These are phyloP conservation scores for Drosophila lacteicornis DNA, from an alignment of 1,140 invertebrate species.

Conservation along the genomic window DNA sequence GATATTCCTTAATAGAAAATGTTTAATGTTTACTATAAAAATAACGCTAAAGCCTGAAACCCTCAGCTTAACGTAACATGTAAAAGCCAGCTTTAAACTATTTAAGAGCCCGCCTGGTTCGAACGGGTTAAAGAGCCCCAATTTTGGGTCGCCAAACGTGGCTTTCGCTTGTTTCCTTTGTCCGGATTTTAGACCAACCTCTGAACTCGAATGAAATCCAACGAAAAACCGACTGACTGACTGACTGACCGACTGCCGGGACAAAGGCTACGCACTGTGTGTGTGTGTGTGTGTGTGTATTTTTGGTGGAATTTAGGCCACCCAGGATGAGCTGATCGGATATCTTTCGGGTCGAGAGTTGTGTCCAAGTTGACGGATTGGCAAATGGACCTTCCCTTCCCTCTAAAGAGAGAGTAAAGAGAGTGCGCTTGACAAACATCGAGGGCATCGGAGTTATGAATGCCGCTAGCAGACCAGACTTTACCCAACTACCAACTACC, in stretches of 20 bases:
- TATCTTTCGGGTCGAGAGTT: conserved; percentile 8
- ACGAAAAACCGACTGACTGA: neutral
- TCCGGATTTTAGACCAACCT: conserved; percentile 10
- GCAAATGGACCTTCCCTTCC: conserved; percentile 4
- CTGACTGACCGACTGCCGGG: conserved; percentile 3
- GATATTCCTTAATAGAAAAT: neutral
- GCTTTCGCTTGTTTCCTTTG: conserved; percentile 10
- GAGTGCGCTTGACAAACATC: conserved; percentile 20
- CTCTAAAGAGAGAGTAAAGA: neutral
- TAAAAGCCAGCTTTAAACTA: neutral
- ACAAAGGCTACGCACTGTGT: conserved; percentile 14
- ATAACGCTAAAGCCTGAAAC: neutral
- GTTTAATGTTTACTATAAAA: no score
- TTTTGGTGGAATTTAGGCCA: conserved; percentile 8
- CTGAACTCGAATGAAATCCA: conserved; percentile 14
- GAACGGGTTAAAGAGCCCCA: neutral
- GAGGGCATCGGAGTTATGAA: conserved; percentile 34
- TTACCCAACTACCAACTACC: neutral
- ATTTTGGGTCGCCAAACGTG: conserved; percentile 9
- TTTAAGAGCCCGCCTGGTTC: neutral
- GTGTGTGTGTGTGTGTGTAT: neutral
- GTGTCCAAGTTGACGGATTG: conserved; percentile 34
- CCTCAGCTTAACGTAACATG: no score
- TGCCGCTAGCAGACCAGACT: neutral
- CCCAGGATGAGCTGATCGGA: conserved; percentile 6